These are phyloP conservation scores for Drosophila auraria DNA, from an alignment of 1,140 invertebrate species.

Conservation along the genomic window DNA sequence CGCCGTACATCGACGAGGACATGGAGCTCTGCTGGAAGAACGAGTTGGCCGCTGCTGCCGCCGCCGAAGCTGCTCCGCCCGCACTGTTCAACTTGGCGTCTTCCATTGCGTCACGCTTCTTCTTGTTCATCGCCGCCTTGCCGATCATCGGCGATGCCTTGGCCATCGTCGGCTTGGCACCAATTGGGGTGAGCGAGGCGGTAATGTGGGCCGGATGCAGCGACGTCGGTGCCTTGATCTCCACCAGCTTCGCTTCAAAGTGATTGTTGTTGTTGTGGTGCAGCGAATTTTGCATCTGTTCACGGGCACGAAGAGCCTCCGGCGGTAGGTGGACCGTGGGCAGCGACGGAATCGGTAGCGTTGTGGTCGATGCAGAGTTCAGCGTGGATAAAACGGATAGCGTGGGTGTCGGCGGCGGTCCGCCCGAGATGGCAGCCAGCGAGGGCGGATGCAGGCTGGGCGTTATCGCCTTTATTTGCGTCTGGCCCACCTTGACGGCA, in stretches of 20 bases:
- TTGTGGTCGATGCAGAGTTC: conserved; percentile 65
- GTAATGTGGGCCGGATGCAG: conserved; percentile 59
- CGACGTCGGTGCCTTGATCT: conserved; percentile 65
- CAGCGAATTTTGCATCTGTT: conserved; percentile 75
- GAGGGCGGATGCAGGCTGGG: conserved; percentile 79
- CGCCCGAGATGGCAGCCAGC: conserved; percentile 76
- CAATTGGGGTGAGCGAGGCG: conserved; percentile 71
- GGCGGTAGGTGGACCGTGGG: conserved; percentile 80
- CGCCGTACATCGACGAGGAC: conserved; percentile 88
- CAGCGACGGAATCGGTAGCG: conserved; percentile 77
- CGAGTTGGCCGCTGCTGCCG: conserved; percentile 68
- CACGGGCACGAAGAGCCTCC: conserved; percentile 63
- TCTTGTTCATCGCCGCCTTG: conserved; percentile 76
- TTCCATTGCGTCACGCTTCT: conserved; percentile 71
- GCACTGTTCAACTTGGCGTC: conserved; percentile 83
- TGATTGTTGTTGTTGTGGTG: conserved; percentile 79
- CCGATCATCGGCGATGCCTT: conserved; percentile 43
- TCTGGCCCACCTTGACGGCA: conserved; percentile 85
- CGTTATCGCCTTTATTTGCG: conserved; percentile 82
- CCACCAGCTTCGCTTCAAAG: conserved; percentile 71
- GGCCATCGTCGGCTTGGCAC: conserved; percentile 57
- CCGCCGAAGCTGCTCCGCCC: conserved; percentile 50
- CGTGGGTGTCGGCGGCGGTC: conserved; percentile 73
- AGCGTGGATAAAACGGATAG: conserved; percentile 76
- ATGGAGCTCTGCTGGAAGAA: conserved; percentile 83